Evolutionary conservation across 2,113 vertebrate species (phyloP).

Genomic region (Pangasianodon gigas): DNA sequence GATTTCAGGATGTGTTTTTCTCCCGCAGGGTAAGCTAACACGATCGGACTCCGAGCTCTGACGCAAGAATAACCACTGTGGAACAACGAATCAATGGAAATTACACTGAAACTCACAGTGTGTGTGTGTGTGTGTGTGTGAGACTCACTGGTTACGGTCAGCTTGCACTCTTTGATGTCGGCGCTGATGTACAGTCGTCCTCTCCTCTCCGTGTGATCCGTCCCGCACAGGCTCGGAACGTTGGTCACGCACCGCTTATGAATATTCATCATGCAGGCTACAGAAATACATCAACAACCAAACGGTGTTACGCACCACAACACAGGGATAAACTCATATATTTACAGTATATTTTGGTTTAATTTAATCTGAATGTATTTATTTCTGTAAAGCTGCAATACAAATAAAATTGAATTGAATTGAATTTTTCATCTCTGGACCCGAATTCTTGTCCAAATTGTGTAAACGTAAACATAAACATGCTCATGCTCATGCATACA

Average conservation of each 20-base stretch:
- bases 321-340: no score
- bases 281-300: slow-evolving; percentile 34
- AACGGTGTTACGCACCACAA: background rate
- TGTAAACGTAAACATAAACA: background rate
- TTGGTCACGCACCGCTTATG: slow-evolving; percentile 96
- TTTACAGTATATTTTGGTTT: no score
- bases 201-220: slow-evolving; percentile 93
- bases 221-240: slow-evolving; percentile 95
- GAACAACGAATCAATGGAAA: background rate
- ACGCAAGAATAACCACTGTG: background rate
- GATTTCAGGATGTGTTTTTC: slow-evolving; percentile 74
- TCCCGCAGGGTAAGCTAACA: background rate
- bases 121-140: background rate
- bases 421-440: background rate
- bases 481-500: no score
- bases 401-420: no score
- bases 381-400: no score
- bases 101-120: background rate
- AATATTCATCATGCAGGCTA: slow-evolving; percentile 98
- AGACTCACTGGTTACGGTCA: slow-evolving; percentile 85
- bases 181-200: slow-evolving; percentile 91
- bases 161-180: slow-evolving; percentile 76
- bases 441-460: background rate
- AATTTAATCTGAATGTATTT: no score
- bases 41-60: background rate